Base-by-base conservation (phyloP, 2,113 vertebrate genomes). In the Herpailurus yagouaroundi region DNA sequence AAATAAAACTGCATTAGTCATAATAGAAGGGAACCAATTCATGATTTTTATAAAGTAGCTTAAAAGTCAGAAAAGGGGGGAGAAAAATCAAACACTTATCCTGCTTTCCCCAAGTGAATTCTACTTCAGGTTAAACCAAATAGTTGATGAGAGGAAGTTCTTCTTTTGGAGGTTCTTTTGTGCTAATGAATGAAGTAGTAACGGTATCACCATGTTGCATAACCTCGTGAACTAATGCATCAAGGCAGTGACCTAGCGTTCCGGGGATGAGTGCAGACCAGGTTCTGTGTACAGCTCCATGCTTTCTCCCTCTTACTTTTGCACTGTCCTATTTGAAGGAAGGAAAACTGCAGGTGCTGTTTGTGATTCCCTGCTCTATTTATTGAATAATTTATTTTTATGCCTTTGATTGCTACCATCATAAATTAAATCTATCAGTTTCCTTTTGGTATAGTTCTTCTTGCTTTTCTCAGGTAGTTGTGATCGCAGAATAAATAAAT, bases 331-430 rank as follows among this genome's bases (percentile, higher is more conserved):
- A 27, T 90, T 90, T 71, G 21, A 83, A 69, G 55, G 13, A 48
- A 83, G 38, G 38, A 74, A 77, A 87, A 86, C 63, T 81, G 14
- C 45, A 71, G 69, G 27, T 77, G 63, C 50, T 76, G 1, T 85
- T 94, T 71, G 64, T 85, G 31, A 71, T 86, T 92, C 50, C 31
- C 33, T 57, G 79, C 25, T 92, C 0, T 94, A 1, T 81, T 90
- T 87, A 77, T 87, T 77, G 64, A 93, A 41, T 69, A 64, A 52
- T 91, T 76, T 89, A 52, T 77, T 94, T 97, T 92, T 92, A 41
- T 80, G 6, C 50, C 6, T 92, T 18, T 76, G 41, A 60, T 92
- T 87, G 63, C 25, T 84, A 19, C 29, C 88, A 15, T 94, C 9
- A 63, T 68, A 76, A 69, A 57, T 36, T 63, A 68, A 88, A 91